Conservation (phyloP, 2,888 invertebrate species). For the Oscheius sp. region DNA sequence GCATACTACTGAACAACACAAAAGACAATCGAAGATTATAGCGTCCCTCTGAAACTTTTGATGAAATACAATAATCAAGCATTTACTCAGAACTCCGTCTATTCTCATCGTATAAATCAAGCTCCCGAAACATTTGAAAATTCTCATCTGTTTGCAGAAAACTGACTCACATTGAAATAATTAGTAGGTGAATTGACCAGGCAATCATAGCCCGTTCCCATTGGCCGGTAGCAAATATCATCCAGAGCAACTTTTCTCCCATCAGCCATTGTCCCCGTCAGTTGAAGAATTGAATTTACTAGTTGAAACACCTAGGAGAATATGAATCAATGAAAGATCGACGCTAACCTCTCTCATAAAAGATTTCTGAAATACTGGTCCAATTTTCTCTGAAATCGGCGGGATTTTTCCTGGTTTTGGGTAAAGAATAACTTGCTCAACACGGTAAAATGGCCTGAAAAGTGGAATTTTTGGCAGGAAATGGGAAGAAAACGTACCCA, state of each 20-base stretch:
- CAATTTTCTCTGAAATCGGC: constrained; percentile 75
- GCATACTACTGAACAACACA: no score
- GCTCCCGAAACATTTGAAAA: neutral
- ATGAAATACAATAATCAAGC: neutral
- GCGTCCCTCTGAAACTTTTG: neutral
- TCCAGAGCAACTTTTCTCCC: constrained; percentile 42
- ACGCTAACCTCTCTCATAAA: constrained; percentile 82
- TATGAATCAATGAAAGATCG: neutral
- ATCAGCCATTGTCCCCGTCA: constrained; percentile 38
- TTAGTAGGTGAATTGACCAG: constrained; percentile 90
- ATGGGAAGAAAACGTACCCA: constrained; percentile 72
- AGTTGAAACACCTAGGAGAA: constrained; percentile 43
- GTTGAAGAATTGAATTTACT: constrained; percentile 39
- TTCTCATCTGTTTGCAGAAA: neutral
- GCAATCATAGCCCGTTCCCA: constrained; percentile 83
- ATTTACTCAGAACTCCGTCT: no score
- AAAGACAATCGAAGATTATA: no score
- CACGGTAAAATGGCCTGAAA: constrained; percentile 87
- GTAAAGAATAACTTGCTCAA: constrained; percentile 90
- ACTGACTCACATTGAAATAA: constrained; percentile 81
- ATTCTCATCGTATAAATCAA: no score
- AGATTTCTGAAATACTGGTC: constrained; percentile 86
- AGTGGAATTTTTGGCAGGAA: neutral
- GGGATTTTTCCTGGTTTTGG: constrained; percentile 74
- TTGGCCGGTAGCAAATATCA: constrained; percentile 91